Percentiles rank a stretch among this genome's conserved stretches.
phyloP scores from a whole-genome alignment of 2,113 vertebrate genomes.

The Prunella fulvescens region DNA sequence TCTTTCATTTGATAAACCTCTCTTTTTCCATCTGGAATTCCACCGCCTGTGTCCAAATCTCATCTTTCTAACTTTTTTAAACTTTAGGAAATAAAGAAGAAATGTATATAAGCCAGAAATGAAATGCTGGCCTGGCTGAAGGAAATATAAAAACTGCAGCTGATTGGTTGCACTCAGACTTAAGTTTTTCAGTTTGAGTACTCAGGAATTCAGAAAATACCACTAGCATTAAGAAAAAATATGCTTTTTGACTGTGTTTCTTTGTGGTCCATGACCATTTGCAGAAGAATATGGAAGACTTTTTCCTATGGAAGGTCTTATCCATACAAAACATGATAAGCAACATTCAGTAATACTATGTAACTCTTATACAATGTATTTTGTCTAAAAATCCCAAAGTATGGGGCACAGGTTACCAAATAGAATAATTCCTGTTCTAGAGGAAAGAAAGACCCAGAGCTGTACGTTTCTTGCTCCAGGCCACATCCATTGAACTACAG shows the following conservation, averaged over 20 bases:
- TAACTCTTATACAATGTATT: background rate
- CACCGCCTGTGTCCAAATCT: background rate
- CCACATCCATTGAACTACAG: background rate
- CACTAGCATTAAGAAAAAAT: background rate
- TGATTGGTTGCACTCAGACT: background rate
- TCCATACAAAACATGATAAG: background rate
- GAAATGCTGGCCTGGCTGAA: background rate
- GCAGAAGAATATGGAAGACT: background rate
- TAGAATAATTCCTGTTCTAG: background rate
- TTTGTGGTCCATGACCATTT: background rate
- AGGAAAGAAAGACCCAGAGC: background rate
- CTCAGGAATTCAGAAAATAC: background rate
- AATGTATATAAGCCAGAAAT: background rate
- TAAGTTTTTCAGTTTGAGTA: background rate
- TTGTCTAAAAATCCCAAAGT: background rate
- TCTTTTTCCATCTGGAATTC: conserved; percentile 36
- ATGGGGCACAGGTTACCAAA: background rate
- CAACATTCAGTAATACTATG: background rate
- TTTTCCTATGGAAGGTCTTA: background rate
- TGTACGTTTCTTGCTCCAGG: background rate
- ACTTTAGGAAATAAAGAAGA: background rate
- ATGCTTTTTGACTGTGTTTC: background rate
- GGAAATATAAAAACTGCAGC: background rate
- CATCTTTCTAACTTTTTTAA: background rate
- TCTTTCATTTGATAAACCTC: background rate